Percentiles rank a stretch among this genome's conserved stretches.
Evolutionary conservation across 2,113 vertebrate genomes (phyloP).

Genomic region (Dipodomys merriami): DNA sequence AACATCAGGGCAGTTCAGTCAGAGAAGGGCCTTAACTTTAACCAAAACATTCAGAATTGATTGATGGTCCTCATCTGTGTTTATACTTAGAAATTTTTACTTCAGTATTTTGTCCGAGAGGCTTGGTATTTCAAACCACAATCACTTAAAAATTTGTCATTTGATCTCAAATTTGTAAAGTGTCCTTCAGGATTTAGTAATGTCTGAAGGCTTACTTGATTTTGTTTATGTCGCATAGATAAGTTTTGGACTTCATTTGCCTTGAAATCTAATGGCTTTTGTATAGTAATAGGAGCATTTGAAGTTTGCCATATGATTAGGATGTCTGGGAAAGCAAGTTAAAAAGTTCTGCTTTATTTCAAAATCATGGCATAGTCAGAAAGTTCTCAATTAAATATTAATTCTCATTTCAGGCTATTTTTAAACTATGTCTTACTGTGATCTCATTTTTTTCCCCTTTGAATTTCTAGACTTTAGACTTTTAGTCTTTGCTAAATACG

Average conservation of each 20-base stretch:
- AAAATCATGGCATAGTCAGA: constrained; percentile 37
- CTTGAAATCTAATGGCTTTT: constrained; percentile 34
- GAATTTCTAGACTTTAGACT: constrained; percentile 57
- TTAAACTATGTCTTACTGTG: constrained; percentile 49
- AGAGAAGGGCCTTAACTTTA: too few relatives aligned
- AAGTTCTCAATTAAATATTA: constrained; percentile 54
- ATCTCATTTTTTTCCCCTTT: constrained; percentile 67
- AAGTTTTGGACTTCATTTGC: constrained; percentile 44
- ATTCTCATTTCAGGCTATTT: constrained; percentile 56
- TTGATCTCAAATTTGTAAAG: constrained; percentile 45
- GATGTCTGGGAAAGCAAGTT: constrained; percentile 66
- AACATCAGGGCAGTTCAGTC: not conserved
- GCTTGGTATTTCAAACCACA: constrained; percentile 38
- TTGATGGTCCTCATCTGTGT: not conserved
- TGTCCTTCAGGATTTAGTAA: constrained; percentile 47
- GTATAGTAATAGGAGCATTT: constrained; percentile 37
- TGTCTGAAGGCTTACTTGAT: constrained; percentile 59
- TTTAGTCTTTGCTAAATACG: constrained; percentile 29
- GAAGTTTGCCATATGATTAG: constrained; percentile 57
- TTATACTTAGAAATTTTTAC: not conserved
- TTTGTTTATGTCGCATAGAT: constrained; percentile 60
- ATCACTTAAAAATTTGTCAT: constrained; percentile 1
- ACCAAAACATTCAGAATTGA: not conserved
- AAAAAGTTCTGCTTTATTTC: constrained; percentile 66
- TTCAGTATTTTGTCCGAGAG: constrained; percentile 36